Percentiles rank a stretch among this genome's conserved stretches.
phyloP scores from a whole-genome alignment of 2,797 vertebrate species.

The Falco rusticolus region DNA sequence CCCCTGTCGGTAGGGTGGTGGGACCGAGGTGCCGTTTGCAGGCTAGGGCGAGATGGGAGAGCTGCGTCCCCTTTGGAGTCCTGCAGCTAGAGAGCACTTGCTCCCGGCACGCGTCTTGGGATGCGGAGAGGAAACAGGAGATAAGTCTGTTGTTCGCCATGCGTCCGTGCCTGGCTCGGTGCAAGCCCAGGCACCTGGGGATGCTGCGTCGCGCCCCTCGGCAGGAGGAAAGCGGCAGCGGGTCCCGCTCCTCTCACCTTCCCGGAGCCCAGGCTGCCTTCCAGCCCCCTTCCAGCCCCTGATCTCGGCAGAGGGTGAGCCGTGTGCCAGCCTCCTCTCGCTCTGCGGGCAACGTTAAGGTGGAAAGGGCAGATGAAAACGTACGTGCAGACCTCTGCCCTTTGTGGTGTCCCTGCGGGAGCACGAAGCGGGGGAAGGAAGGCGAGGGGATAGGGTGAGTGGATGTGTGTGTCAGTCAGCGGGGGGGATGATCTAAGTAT shows the following conservation, averaged over 20 bases:
- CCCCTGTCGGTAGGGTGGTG: accelerated
- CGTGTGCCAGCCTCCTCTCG: accelerated
- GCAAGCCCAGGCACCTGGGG: background rate
- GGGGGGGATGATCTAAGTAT: background rate
- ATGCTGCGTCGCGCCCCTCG: background rate
- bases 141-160: accelerated
- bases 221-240: background rate
- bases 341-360: accelerated
- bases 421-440: background rate
- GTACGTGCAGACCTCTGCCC: background rate
- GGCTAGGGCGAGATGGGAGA: background rate
- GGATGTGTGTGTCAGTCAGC: background rate
- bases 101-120: background rate
- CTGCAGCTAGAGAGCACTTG: background rate
- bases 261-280: background rate
- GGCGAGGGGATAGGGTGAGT: background rate
- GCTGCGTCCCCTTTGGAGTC: background rate
- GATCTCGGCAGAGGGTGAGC: background rate
- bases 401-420: background rate
- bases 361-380: background rate
- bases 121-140: accelerated
- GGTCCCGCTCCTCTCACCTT: background rate
- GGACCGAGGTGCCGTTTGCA: background rate
- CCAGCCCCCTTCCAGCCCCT: background rate
- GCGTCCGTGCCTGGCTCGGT: accelerated